A percentile compares a stretch with the other conserved stretches of the same genome.
Evolutionary conservation across 2,113 vertebrate genomes (phyloP).

Genomic region (Galbula dea): DNA sequence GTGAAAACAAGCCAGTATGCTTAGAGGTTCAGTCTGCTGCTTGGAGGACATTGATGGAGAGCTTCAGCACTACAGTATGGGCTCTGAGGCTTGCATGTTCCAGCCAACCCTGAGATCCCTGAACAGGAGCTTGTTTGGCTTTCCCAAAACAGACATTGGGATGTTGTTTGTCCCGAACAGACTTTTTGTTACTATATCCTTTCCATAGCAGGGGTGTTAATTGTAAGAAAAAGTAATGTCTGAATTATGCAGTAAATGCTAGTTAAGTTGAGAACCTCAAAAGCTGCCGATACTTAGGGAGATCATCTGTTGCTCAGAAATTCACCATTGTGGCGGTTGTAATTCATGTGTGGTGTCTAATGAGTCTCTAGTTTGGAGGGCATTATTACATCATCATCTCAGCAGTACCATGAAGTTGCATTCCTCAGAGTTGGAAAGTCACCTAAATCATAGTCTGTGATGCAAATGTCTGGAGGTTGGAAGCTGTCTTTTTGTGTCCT

Average conservation of each 20-base stretch:
- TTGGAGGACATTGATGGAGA: background rate
- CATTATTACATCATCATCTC: background rate
- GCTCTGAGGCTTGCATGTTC: background rate
- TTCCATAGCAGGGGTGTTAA: background rate
- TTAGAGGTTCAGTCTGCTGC: background rate
- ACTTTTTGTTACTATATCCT: background rate
- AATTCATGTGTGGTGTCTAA: background rate
- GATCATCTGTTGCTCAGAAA: background rate
- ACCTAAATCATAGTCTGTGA: background rate
- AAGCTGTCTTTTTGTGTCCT: background rate
- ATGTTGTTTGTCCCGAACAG: background rate
- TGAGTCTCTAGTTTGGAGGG: background rate
- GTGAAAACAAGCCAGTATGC: fast-evolving
- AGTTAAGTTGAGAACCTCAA: background rate
- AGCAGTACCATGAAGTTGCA: background rate
- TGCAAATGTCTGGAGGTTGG: background rate
- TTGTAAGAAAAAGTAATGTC: background rate
- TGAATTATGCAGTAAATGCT: background rate
- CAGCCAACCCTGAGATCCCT: background rate
- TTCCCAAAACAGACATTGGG: background rate
- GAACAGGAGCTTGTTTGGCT: background rate
- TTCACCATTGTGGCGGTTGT: background rate
- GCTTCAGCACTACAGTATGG: fast-evolving
- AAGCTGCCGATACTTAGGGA: background rate
- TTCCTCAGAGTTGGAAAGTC: background rate